These are phyloP conservation scores for Oceanodroma leucorhoa DNA, from an alignment of 2,797 vertebrate genomes.

Conservation along the genomic window DNA sequence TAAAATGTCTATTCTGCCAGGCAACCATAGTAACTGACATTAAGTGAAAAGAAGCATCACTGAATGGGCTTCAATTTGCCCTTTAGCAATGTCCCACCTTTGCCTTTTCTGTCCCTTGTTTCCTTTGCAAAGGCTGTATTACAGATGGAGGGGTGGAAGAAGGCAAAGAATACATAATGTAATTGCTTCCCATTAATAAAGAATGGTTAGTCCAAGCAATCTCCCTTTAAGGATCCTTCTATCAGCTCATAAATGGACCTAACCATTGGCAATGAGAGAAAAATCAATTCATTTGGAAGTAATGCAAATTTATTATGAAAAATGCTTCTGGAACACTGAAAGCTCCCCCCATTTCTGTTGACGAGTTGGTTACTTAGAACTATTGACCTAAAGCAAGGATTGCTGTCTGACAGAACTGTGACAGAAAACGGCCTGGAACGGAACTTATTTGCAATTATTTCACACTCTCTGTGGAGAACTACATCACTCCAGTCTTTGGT, in stretches of 20 bases:
- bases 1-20: neutral
- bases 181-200: neutral
- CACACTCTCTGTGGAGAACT: neutral
- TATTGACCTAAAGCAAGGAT: neutral
- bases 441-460: neutral
- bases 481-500: neutral
- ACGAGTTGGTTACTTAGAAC: neutral
- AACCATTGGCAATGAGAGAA: neutral
- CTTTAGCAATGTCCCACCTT: neutral
- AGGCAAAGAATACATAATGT: neutral
- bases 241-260: constrained; percentile 5
- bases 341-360: neutral
- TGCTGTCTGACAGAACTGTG: neutral
- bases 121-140: neutral
- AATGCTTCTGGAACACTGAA: neutral
- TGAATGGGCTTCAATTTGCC: neutral
- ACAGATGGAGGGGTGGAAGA: neutral
- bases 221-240: neutral
- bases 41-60: neutral
- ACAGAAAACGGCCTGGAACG: neutral
- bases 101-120: neutral
- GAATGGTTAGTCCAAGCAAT: neutral
- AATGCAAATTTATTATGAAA: constrained; percentile 19
- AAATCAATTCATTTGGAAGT: constrained; percentile 35
- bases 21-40: neutral